Evolutionary conservation across 2,113 vertebrate genomes (phyloP), one percentile per base, ranked within the genome.

Genomic region (Haplochromis vanheusdeni): DNA sequence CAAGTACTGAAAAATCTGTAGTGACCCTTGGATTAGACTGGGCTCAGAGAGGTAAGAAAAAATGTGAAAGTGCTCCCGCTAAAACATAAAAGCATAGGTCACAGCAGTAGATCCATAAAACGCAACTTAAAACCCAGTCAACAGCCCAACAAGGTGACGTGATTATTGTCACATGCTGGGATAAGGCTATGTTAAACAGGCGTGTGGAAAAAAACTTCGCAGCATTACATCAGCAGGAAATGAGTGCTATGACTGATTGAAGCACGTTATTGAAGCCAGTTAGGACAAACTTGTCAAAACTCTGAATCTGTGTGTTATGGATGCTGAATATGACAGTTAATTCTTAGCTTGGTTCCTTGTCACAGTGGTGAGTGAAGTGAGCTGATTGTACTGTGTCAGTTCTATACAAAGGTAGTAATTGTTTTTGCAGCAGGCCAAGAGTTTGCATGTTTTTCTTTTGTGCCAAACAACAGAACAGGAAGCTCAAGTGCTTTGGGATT

Each of bases 381-480:
- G 85, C 33, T 35, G 85, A 77, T 92, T 84, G 84, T 17, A n/a
- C 4, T 2, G 7, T 58, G 77, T 83, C 80, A 82, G 51, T 35
- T 70, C 7, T 33, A 5, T 58, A 49, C 45, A 23, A 16, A 21
- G 45, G 40, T 13, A 45, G 37, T 4, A 13, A 13, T 7, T 51
- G 8, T 37, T 37, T 33, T 80, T n/a, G 33, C 7, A 17, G 45
- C 62, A 79, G 86, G 5, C 42, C 60, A 68, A 77, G 62, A 86
- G 80, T 88, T 23, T 88, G 86, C 89, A 94, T 82, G 89, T 82
- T 81, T 81, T 79, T 79, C 21, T 35, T 31, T 87, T 37, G 26
- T 70, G 33, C 33, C 52, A 55, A 84, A 82, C 62, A 35, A 45
- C 4, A 8, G 40, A 62, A 31, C 51, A 75, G 58, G 80, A 56